These are phyloP conservation scores for Drosophila rhopaloa DNA, from an alignment of 1,140 invertebrate species.

Conservation along the genomic window DNA sequence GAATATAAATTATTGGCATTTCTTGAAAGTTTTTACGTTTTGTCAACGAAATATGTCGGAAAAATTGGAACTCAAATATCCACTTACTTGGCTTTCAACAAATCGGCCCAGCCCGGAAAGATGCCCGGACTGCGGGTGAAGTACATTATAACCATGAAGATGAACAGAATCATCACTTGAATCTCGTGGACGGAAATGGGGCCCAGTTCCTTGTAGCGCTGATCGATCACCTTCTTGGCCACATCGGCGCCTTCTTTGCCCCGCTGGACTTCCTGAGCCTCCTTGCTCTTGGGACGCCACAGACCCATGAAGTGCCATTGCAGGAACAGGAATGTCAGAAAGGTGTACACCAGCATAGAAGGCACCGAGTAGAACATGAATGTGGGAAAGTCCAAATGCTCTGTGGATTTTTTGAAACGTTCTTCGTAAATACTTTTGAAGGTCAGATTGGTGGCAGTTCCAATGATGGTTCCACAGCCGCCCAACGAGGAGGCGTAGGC, in stretches of 20 bases:
- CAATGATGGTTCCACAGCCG: constrained; percentile 94
- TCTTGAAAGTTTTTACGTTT: no score
- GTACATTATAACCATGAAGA: constrained; percentile 93
- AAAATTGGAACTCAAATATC: background rate
- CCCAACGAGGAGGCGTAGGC: constrained; percentile 93
- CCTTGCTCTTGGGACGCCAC: constrained; percentile 87
- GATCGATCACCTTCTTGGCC: constrained; percentile 88
- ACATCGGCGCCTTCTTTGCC: constrained; percentile 87
- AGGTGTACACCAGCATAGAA: constrained; percentile 89
- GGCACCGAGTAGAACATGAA: constrained; percentile 89
- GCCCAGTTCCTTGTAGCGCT: constrained; percentile 91
- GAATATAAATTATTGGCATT: no score
- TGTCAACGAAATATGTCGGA: no score
- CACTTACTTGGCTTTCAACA: constrained; percentile 57
- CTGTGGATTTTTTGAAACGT: constrained; percentile 86
- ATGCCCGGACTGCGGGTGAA: constrained; percentile 92
- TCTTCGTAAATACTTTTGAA: constrained; percentile 90
- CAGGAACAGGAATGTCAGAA: constrained; percentile 90
- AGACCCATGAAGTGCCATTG: constrained; percentile 91
- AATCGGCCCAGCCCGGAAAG: constrained; percentile 75
- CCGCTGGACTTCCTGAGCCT: constrained; percentile 86
- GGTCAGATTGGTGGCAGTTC: constrained; percentile 95
- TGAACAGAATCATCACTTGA: constrained; percentile 91
- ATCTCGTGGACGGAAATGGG: constrained; percentile 93
- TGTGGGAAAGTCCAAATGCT: constrained; percentile 89